Base-by-base conservation (phyloP, 2,888 invertebrate species). In the Ectemnius lituratus region DNA sequence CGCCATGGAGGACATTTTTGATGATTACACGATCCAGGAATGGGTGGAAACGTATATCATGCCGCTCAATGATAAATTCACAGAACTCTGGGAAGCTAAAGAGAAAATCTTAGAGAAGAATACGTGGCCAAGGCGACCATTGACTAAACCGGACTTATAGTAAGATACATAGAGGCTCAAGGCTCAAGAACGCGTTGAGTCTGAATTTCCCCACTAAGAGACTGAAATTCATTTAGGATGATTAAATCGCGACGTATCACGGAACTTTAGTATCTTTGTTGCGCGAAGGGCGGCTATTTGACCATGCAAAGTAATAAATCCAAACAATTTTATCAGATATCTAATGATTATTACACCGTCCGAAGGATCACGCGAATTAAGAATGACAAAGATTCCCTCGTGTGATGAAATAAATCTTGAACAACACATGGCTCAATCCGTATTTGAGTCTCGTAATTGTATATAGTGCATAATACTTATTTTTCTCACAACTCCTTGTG, bases 71-170 rank as follows among this genome's bases (percentile, higher is more conserved):
- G 88, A 90, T 0, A 90, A 90, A 76, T 80, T 92, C 18, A 89
- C 87, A 66, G 80, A 86, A 37, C 76, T 92, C 49, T 90, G 90
- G 87, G 88, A 90, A 18, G 90, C 90, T 20, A 91, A 90, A 69
- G 90, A 92, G 69, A 91, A 88, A 72, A 87, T 93, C 69, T 85
- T 93, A 18, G 86, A 90, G 6, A 91, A 88, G 75, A 90, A 90
- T 61, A 84, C 89, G 20, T 94, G 93, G 93, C 93, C 93, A 1
- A 90, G 92, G 73, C 89, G 93, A 82, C 93, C 93, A 4, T 84
- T 92, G n/a, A 74, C 68, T 0, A 84, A 86, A 59, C 45, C 78
- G 11, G 88, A 86, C 18, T 83, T 86, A 67, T 88, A 85, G 75
- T 70, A 13, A 57, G 49, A 52, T 28, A 37, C 37, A 11, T 37